A percentile compares a stretch with the other conserved stretches of the same genome.
phyloP scores from a whole-genome alignment of 2,797 vertebrate species.

The Rhabdophis nuchalis region DNA sequence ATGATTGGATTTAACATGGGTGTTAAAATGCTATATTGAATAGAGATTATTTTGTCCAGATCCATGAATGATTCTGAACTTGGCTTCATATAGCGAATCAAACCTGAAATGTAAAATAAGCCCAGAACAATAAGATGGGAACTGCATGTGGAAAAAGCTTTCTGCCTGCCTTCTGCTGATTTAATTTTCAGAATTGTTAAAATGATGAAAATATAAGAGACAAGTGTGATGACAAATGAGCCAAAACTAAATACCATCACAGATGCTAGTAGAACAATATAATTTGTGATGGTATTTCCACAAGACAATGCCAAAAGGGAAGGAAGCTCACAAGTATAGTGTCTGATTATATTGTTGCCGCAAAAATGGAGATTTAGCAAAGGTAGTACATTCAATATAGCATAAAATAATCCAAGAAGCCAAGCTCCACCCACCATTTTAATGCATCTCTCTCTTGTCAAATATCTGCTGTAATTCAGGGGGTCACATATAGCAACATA shows the following conservation, averaged over 20 bases:
- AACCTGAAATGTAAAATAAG: slow-evolving; percentile 41
- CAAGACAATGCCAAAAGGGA: not conserved
- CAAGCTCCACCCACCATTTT: not conserved
- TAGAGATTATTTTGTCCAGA: slow-evolving; percentile 41
- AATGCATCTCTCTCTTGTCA: not conserved
- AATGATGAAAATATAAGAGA: not conserved
- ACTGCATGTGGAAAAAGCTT: slow-evolving; percentile 7
- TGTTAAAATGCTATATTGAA: slow-evolving; percentile 28
- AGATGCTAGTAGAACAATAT: not conserved
- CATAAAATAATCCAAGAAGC: not conserved
- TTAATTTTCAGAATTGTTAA: not conserved
- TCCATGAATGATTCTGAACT: slow-evolving; percentile 8
- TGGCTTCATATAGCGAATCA: not conserved
- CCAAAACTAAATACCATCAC: not conserved
- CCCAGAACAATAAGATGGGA: slow-evolving; percentile 37
- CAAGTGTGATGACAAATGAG: not conserved
- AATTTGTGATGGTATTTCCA: not conserved
- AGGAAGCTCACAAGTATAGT: not conserved
- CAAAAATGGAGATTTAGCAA: not conserved
- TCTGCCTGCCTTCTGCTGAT: not conserved
- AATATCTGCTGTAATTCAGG: not conserved
- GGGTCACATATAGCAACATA: not conserved
- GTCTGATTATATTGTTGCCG: not conserved
- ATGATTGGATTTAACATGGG: slow-evolving; percentile 21
- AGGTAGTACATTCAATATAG: not conserved